Conservation (phyloP, 1,140 invertebrate genomes). For the Orius laevigatus region DNA sequence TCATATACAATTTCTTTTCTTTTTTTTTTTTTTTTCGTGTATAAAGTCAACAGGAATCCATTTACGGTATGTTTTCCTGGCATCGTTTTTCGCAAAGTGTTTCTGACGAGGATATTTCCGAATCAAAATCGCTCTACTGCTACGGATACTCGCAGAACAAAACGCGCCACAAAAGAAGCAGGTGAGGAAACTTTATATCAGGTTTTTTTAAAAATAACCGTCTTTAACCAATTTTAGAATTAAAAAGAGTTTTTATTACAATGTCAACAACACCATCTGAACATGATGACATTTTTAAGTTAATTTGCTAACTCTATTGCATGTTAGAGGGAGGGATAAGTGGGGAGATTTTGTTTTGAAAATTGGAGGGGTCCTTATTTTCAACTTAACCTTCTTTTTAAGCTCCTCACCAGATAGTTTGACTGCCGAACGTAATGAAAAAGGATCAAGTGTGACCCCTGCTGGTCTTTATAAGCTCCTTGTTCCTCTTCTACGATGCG, state of each 20-base stretch:
- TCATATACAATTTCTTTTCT: neutral
- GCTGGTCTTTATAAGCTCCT: conserved; percentile 80
- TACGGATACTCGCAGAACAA: conserved; percentile 26
- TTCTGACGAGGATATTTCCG: conserved; percentile 18
- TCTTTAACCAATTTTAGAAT: no score
- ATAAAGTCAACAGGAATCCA: conserved; percentile 13
- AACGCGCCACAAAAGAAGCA: conserved; percentile 38
- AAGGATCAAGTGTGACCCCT: conserved; percentile 47
- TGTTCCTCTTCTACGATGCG: conserved; percentile 75
- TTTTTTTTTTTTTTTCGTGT: conserved; percentile 6
- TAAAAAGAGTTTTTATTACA: no score
- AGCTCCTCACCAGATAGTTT: conserved; percentile 70
- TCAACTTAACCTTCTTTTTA: conserved; percentile 7
- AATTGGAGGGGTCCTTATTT: no score
- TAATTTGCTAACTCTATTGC: no score
- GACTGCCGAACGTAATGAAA: conserved; percentile 49
- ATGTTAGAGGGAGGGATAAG: no score
- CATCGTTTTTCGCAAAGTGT: conserved; percentile 17
- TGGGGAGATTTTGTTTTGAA: no score
- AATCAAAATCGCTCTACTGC: conserved; percentile 21
- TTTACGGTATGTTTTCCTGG: conserved; percentile 14
- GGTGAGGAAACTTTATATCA: conserved; percentile 27
- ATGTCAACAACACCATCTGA: no score
- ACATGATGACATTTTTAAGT: no score
- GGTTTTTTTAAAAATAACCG: neutral